phyloP scores from a whole-genome alignment of 1,140 invertebrate species.

The Stratiolaelaps scimitus region DNA sequence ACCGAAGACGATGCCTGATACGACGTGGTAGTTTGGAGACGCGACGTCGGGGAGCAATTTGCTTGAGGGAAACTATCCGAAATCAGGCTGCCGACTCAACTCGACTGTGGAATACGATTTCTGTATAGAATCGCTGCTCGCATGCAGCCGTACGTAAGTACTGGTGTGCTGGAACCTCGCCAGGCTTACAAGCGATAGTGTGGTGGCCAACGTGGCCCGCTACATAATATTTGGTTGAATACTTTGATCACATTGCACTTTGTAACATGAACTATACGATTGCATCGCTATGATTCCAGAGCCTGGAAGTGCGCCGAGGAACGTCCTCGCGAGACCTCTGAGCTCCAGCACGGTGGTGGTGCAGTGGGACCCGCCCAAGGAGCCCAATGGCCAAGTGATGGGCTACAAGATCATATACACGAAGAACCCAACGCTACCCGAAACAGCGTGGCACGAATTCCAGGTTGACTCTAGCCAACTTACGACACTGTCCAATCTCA shows the following conservation, averaged over 20 bases:
- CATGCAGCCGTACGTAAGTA: too few species aligned
- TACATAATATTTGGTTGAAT: neutral
- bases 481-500: conserved; percentile 80
- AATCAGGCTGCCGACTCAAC: too few species aligned
- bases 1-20: too few species aligned
- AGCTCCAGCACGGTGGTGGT: conserved; percentile 89
- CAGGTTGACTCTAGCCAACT: conserved; percentile 81
- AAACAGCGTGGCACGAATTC: conserved; percentile 79
- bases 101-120: neutral
- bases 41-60: too few species aligned
- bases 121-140: neutral
- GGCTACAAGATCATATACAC: conserved; percentile 97
- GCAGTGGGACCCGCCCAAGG: conserved; percentile 92
- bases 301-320: conserved; percentile 81
- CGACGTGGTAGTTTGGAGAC: too few species aligned
- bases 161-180: neutral
- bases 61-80: too few species aligned
- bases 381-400: conserved; percentile 88
- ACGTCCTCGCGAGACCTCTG: conserved; percentile 78
- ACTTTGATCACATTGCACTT: conserved; percentile 29
- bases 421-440: conserved; percentile 64
- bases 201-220: neutral
- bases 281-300: conserved; percentile 72
- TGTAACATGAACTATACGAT: conserved; percentile 65
- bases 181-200: neutral